A percentile compares a stretch with the other conserved stretches of the same genome.
Evolutionary conservation across 2,797 vertebrate genomes (phyloP).

Genomic region (Hydrophis major): DNA sequence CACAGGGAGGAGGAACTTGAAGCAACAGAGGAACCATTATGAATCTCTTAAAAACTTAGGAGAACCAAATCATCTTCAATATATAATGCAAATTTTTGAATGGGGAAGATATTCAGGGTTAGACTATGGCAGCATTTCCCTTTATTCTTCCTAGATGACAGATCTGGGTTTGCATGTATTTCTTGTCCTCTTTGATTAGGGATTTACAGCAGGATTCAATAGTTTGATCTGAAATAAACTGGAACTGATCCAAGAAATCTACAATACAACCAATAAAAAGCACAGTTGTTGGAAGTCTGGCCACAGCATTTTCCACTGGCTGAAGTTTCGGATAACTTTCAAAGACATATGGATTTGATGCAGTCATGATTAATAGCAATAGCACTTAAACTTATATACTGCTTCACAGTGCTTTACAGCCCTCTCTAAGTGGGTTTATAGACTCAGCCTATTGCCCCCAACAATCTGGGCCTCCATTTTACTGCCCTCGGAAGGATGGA

Average conservation of each 20-base stretch:
- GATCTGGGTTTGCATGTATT: not conserved
- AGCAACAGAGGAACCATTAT: not conserved
- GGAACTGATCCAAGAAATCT: not conserved
- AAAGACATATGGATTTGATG: not conserved
- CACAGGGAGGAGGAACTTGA: not conserved
- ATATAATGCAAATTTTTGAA: not conserved
- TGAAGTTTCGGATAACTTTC: not conserved
- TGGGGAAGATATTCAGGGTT: not conserved
- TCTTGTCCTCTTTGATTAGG: not conserved
- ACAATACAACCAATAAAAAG: not conserved
- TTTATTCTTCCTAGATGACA: not conserved
- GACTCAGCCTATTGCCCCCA: too few relatives aligned
- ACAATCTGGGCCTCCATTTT: too few relatives aligned
- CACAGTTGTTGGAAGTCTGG: not conserved
- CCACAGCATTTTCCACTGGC: not conserved
- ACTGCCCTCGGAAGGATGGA: too few relatives aligned
- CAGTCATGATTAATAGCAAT: not conserved
- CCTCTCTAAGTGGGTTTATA: too few relatives aligned
- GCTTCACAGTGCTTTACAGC: too few relatives aligned
- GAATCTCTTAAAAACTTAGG: not conserved
- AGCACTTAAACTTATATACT: too few relatives aligned
- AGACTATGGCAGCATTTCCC: not conserved
- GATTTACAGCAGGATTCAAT: not conserved
- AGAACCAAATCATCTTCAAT: not conserved
- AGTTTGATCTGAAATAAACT: not conserved